A percentile compares a stretch with the other conserved stretches of the same genome.
Conservation (phyloP, 2,113 vertebrate species). For the Odocoileus virginianus region DNA sequence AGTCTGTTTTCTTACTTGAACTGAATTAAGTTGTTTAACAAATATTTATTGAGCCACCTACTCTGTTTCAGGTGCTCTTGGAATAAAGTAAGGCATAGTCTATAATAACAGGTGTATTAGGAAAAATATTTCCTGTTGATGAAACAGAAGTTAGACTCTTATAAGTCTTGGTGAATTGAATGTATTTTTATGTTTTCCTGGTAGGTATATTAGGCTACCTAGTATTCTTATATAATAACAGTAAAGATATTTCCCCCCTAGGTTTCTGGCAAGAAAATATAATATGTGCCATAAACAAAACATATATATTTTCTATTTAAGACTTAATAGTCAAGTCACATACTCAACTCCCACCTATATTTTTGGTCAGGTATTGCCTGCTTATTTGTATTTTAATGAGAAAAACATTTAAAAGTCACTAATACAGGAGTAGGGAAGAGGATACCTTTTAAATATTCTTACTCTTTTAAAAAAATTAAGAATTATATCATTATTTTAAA, state of each 20-base stretch:
- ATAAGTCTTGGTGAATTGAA: background rate
- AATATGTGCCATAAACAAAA: background rate
- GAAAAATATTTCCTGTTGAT: background rate
- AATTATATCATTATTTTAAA: background rate
- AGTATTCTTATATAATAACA: conserved; percentile 5
- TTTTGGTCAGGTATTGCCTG: background rate
- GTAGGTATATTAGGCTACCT: background rate
- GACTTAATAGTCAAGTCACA: background rate
- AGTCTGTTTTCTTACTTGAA: conserved; percentile 25
- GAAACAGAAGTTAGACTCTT: background rate
- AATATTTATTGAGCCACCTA: background rate
- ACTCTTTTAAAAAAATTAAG: background rate
- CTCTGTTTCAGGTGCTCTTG: background rate
- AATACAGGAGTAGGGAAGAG: background rate
- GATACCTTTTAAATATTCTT: background rate
- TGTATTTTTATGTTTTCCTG: conserved; percentile 14
- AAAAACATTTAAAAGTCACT: conserved; percentile 26
- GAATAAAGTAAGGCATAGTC: conserved; percentile 9
- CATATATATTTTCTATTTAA: conserved; percentile 19
- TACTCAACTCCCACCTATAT: background rate
- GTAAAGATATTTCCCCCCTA: background rate
- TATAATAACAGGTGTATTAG: background rate
- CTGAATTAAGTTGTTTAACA: background rate
- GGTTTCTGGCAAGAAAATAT: conserved; percentile 29
- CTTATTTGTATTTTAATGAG: conserved; percentile 11